Evolutionary conservation across 2,888 invertebrate species (phyloP), one percentile per base, ranked within the genome.

Genomic region (Clitarchus hookeri): DNA sequence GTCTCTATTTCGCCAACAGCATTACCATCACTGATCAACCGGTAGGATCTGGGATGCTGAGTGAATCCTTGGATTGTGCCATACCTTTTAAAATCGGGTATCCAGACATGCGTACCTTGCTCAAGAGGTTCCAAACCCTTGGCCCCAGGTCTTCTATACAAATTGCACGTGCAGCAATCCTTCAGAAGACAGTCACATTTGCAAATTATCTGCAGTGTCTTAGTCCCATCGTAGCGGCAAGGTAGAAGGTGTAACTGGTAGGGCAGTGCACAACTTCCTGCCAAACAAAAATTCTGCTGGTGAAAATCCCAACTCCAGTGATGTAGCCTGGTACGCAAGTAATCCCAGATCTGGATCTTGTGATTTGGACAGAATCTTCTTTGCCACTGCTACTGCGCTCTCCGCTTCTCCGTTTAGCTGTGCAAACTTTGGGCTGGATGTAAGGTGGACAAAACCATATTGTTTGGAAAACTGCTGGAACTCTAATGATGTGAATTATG

Each of bases 321-420:
- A 19, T 65, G 65, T n/a, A 19, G 65, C 65, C n/a, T 23, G 11
- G 16, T 65, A 65, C 0, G 65, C 65, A 16, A 12, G 65, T 65
- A 65, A 65, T 65, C 65, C 65, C 65, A 65, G 19, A 65, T 65
- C 16, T 13, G 65, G 65, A 65, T 65, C 65, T 23, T 9, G 6
- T 65, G 65, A 65, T 19, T 65, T 65, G n/a, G 65, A 65, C 65
- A 65, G 65, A n/a, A 65, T 65, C 19, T 65, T 65, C 65, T 65
- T 65, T 65, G 65, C n/a, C 23, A 65, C 65, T 23, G 23, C 65
- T 65, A 65, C 65, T 1, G 65, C 65, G 0, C 65, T 65, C 65
- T 65, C 65, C 23, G 65, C 65, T 19, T 65, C 23, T 65, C 8
- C 65, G 23, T 65, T 65, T 8, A 19, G 16, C 16, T 65, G 65